Conservation (phyloP, 2,888 invertebrate species). For the Leucoma salicis region DNA sequence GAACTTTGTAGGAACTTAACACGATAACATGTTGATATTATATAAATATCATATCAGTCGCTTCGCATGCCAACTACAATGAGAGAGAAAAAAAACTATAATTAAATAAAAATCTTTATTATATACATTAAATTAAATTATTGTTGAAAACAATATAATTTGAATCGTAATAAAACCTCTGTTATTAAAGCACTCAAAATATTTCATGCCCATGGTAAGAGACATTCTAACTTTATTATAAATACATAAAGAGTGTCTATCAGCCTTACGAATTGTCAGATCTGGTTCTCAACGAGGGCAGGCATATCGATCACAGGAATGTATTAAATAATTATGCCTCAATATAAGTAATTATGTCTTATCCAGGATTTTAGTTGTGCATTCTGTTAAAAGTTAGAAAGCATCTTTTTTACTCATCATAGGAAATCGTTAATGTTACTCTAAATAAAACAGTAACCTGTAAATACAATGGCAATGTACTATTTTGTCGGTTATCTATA, state of each 20-base stretch:
- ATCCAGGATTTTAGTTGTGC: slow-evolving; percentile 70
- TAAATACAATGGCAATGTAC: slow-evolving; percentile 70
- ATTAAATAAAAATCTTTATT: slow-evolving; percentile 79
- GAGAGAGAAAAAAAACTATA: slow-evolving; percentile 31
- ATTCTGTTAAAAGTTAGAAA: slow-evolving; percentile 79
- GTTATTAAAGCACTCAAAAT: slow-evolving; percentile 72
- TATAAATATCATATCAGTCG: neutral
- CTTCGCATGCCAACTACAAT: neutral
- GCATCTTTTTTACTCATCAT: slow-evolving; percentile 58
- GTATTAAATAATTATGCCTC: slow-evolving; percentile 53
- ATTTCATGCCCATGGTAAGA: slow-evolving; percentile 48
- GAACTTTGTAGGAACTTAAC: neutral
- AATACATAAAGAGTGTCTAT: slow-evolving; percentile 59
- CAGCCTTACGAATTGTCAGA: slow-evolving; percentile 73
- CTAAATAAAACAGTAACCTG: slow-evolving; percentile 60
- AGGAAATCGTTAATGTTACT: slow-evolving; percentile 78
- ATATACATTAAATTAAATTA: slow-evolving; percentile 80
- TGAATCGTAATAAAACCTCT: slow-evolving; percentile 65
- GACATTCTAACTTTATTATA: slow-evolving; percentile 51
- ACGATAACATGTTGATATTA: neutral
- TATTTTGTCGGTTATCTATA: slow-evolving; percentile 30
- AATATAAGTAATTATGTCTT: slow-evolving; percentile 52
- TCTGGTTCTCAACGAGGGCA: slow-evolving; percentile 60
- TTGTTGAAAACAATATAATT: slow-evolving; percentile 63
- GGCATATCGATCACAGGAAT: slow-evolving; percentile 60